Evolutionary conservation across 2,888 invertebrate species (phyloP), one percentile per base, ranked within the genome.

Genomic region (Tribolium freemani): DNA sequence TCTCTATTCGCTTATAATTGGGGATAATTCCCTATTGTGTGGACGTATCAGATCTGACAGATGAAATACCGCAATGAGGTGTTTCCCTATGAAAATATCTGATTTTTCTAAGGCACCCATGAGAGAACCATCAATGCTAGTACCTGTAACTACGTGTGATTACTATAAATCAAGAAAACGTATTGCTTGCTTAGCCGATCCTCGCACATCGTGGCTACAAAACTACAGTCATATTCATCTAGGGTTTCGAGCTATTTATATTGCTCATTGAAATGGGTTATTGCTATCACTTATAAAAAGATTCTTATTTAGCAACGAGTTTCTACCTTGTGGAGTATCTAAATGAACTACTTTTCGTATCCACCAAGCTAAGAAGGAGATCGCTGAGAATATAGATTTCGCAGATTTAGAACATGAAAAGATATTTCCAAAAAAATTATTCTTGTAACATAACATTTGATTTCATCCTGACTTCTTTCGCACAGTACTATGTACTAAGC

Each of bases 1-100:
- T 82, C 81, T 82, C 78, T 78, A 82, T 82, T 82, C 81, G 79
- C 76, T 79, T 82, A 82, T 82, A 83, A 83, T 83, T 83, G 82
- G 80, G 82, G 83, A 82, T 83, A 82, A 83, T 82, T 83, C 78
- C 77, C 75, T 77, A 81, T 83, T 83, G 81, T 82, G 75, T 46
- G 16, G 48, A 60, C 63, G 63, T 51, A 51, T 51, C 63, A 51
- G 63, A 63, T 61, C 61, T 38, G 58, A 45, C 58, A 21, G 58
- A 45, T 8, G 30, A 30, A 58, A 56, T 38, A 21, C 16, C 61
- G 45, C 58, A 56, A 56, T 20, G 13, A 58, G 46, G 46, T 48
- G 13, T 51, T 16, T 8, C 10, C 5, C 51, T 3, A 38, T 61
- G 31, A 63, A 63, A 61, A 63, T 50, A 38, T 63, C 50, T 63